Evolutionary conservation across 1,140 invertebrate species (phyloP), one percentile per base, ranked within the genome.

Genomic region (Nautilus pompilius): DNA sequence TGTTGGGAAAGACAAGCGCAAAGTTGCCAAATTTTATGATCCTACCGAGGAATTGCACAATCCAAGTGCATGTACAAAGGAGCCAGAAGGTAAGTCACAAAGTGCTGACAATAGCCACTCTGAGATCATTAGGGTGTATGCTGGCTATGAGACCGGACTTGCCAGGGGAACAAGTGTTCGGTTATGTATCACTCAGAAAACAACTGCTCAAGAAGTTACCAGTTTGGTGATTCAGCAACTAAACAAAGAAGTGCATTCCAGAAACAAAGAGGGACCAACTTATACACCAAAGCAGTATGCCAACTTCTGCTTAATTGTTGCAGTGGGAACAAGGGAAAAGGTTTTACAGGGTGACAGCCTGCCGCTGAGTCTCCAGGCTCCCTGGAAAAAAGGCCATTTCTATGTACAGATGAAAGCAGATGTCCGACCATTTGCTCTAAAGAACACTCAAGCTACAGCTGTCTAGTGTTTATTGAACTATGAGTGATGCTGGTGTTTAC

Each of bases 301-400:
- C 24, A 92, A 94, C 72, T 97, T 96, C 78, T 97, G 94, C 79
- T 84, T 98, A 20, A 95, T 97, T 0, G 49, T 53, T 53, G 93
- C 93, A 0, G 93, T 96, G 17, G 95, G 95, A 2, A 92, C 93
- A 0, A 82, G 94, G 10, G 94, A 98, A 77, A 84, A 93, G 51
- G 95, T 95, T 76, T 84, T 98, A 1, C 85, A 93, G 13, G 94
- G 97, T 71, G 94, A 98, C 78, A 97, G 96, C 76, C 90, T 92
- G 70, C 93, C 93, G 0, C 83, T 98, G 2, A 90, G 94, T 69
- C 82, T 98, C 28, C 93, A 97, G 76, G 95, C 95, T 81, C 95
- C 95, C 0, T 98, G 95, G 95, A 90, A 92, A 58, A 93, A 93
- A 74, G 95, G 95, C 0, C 85, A 92, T 22, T 84, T 98, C 30